phyloP scores from a whole-genome alignment of 1,140 invertebrate species.

The Micrasema minimum region DNA sequence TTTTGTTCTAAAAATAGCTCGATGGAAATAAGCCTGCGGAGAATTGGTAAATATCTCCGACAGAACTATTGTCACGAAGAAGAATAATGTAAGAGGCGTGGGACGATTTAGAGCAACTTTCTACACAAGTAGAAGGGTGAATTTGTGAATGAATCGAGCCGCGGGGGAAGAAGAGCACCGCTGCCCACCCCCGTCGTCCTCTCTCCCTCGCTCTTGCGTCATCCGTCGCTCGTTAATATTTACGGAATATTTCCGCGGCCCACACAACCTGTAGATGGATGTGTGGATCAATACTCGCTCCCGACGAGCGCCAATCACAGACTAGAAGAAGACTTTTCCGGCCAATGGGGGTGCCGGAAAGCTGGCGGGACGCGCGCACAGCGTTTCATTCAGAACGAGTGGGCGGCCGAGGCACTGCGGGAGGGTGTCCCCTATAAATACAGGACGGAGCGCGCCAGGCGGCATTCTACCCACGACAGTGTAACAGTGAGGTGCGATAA shows the following conservation, averaged over 20 bases:
- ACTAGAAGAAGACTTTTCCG: constrained; percentile 69
- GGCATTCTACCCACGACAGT: constrained; percentile 40
- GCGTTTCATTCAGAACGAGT: constrained; percentile 69
- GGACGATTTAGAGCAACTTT: constrained; percentile 37
- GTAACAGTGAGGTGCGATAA: constrained; percentile 13
- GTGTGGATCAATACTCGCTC: constrained; percentile 46
- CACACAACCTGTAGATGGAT: constrained; percentile 53
- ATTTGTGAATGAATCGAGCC: constrained; percentile 52
- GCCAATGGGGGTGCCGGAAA: constrained; percentile 60
- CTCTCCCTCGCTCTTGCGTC: constrained; percentile 47
- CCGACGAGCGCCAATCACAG: constrained; percentile 42
- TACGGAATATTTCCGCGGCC: constrained; percentile 50
- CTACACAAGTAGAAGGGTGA: constrained; percentile 32
- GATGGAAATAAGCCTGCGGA: constrained; percentile 7
- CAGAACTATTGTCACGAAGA: constrained; percentile 34
- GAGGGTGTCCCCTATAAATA: constrained; percentile 67
- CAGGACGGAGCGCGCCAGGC: constrained; percentile 47
- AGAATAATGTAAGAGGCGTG: constrained; percentile 39
- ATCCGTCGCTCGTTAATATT: constrained; percentile 48
- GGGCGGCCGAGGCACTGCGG: constrained; percentile 64
- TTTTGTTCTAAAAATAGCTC: constrained; percentile 31
- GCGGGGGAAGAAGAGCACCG: constrained; percentile 19
- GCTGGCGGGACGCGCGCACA: constrained; percentile 53
- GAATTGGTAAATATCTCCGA: constrained; percentile 33
- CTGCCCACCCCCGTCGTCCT: constrained; percentile 21